Conservation (phyloP, 2,113 vertebrate genomes). For the Gadus macrocephalus region DNA sequence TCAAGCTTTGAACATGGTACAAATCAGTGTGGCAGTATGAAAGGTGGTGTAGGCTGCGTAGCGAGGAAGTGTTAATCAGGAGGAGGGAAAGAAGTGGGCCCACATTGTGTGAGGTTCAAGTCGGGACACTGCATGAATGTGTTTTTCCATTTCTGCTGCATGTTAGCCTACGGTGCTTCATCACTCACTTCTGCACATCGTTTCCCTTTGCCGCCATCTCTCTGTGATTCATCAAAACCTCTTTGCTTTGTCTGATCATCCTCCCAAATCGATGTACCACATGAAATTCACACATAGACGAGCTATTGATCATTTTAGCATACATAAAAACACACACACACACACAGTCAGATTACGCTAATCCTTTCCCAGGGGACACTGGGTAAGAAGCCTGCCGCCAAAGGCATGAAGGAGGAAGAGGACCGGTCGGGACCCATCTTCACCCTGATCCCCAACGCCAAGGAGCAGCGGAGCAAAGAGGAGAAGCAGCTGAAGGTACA, state of each 20-base stretch:
- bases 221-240: background rate
- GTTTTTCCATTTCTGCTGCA: conserved; percentile 2
- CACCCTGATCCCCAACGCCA: conserved; percentile 84
- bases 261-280: background rate
- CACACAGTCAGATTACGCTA: background rate
- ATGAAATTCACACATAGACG: no score
- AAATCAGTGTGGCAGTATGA: background rate
- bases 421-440: conserved; percentile 92
- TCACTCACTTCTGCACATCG: conserved; percentile 3
- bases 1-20: conserved; percentile 9
- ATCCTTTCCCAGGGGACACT: conserved; percentile 67
- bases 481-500: conserved; percentile 91
- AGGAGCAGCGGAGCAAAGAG: conserved; percentile 95
- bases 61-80: background rate
- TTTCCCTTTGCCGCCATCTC: no score
- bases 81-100: background rate
- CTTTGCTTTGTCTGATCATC: conserved; percentile 10
- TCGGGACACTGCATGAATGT: conserved; percentile 31
- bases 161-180: conserved; percentile 11
- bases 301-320: background rate
- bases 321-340: background rate
- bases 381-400: conserved; percentile 85
- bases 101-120: conserved; percentile 4
- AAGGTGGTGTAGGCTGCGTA: no score
- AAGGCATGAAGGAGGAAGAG: conserved; percentile 89